Base-by-base conservation (phyloP, 2,888 invertebrate species). In the Pantelozetes paolii region DNA sequence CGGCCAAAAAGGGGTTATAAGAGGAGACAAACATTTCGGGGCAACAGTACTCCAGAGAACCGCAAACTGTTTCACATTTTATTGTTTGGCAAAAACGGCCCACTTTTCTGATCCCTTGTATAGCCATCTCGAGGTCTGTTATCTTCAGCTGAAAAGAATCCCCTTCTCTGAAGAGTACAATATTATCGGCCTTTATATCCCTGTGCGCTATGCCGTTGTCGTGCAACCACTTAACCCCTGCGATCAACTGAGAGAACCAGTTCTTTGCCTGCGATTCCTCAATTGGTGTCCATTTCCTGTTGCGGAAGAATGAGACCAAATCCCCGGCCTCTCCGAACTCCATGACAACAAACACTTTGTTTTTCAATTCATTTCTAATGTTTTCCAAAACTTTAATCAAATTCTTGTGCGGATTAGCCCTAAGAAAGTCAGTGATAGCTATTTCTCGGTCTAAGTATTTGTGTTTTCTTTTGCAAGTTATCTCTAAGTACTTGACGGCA, bases 371-470 rank as follows among this genome's bases (percentile, higher is more conserved):
- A 26, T 57, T 26, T 57, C 57, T 57, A 57, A 57, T 23, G 20
- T 23, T 57, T 8, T 3, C 57, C 20, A 57, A 57, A 8, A 57
- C 26, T 57, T 57, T 18, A 15, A 57, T 20, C 8, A 57, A 26
- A 26, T 26, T 23, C 11, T 57, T 57, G 57, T 57, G 57, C 5
- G 57, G 57, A 57, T 57, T 57, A 28, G 11, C 57, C 26, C 57
- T 57, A 11, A 57, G 20, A 57, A 26, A 57, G 57, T 57, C 28
- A 9, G 57, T 57, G 20, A 57, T 57, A 23, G 20, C n/a, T 57
- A 57, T 57, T 26, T 57, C 57, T 57, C 57, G 11, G 6, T 57
- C 57, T 57, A 57, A 57, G 15, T 57, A 57, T 57, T 57, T 57
- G 6, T 23, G 26, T 57, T 57, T 57, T 13, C 57, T 11, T 28